These are phyloP conservation scores for Drosophila jambulina DNA, from an alignment of 1,140 invertebrate species.

Conservation along the genomic window DNA sequence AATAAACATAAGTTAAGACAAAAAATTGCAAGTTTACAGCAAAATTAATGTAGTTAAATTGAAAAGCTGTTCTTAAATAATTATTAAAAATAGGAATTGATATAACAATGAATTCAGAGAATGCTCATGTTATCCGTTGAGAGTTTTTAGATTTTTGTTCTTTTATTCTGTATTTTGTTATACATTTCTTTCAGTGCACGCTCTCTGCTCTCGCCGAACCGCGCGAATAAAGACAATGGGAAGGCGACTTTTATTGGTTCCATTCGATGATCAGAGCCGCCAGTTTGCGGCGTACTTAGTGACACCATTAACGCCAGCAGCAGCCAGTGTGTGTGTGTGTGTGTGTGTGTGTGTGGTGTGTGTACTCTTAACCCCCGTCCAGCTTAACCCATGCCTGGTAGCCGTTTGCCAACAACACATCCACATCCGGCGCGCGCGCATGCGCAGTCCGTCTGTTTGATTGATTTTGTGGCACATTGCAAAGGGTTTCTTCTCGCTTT, in stretches of 20 bases:
- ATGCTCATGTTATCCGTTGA: too few species aligned
- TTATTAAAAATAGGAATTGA: too few species aligned
- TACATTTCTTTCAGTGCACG: conserved; percentile 24
- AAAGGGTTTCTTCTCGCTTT: conserved; percentile 39
- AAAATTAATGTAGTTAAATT: too few species aligned
- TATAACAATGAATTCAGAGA: too few species aligned
- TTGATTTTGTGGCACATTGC: conserved; percentile 79
- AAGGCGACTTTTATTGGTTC: conserved; percentile 84
- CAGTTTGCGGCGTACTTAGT: conserved; percentile 79
- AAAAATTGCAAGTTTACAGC: too few species aligned
- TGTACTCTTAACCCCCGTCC: conserved; percentile 12
- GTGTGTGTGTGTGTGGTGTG: conserved; percentile 10
- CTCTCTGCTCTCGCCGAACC: conserved; percentile 18
- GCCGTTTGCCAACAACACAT: conserved; percentile 56
- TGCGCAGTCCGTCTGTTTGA: conserved; percentile 69
- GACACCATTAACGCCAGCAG: conserved; percentile 77
- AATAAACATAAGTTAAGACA: too few species aligned
- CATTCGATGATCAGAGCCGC: conserved; percentile 82
- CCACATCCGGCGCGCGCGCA: conserved; percentile 78
- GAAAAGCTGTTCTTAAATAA: too few species aligned
- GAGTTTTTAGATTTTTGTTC: not conserved
- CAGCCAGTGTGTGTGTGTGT: conserved; percentile 1
- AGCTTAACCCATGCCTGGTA: conserved; percentile 18
- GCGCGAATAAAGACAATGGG: conserved; percentile 80
- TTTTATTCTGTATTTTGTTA: too few species aligned